Evolutionary conservation across 2,888 invertebrate genomes (phyloP).

Genomic region (Ferdinandea cuprea): DNA sequence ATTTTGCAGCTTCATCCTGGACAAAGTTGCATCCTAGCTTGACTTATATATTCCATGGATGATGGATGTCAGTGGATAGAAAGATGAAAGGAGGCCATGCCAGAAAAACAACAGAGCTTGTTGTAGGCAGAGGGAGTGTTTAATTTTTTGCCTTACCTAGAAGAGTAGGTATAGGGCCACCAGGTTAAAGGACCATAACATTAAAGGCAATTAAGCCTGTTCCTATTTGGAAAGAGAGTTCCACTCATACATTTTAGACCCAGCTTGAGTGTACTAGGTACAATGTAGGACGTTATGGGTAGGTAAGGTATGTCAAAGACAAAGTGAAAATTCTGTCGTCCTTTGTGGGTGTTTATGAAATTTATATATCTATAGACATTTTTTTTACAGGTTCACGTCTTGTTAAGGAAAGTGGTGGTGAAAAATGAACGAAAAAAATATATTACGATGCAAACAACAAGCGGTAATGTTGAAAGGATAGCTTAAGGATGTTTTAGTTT

Average conservation of each 20-base stretch:
- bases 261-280: not conserved
- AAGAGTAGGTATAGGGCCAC: too few species aligned
- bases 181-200: constrained; percentile 53
- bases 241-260: not conserved
- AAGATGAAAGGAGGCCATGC: constrained; percentile 33
- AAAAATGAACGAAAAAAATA: constrained; percentile 6
- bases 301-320: constrained; percentile 34
- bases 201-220: constrained; percentile 54
- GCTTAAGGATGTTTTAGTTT: constrained; percentile 57
- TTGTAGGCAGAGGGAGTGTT: too few species aligned
- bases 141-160: too few species aligned
- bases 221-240: not conserved
- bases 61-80: constrained; percentile 54
- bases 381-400: not conserved
- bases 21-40: constrained; percentile 56
- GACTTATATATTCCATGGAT: constrained; percentile 58
- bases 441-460: constrained; percentile 54
- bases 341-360: constrained; percentile 47
- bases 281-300: not conserved
- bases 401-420: constrained; percentile 6
- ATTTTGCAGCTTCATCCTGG: constrained; percentile 49
- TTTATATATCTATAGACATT: too few species aligned
- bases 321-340: constrained; percentile 37
- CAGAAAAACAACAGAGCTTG: not conserved
- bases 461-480: constrained; percentile 53